Base-by-base conservation (phyloP, 2,888 invertebrate species). In the Epistrophe eligans region DNA sequence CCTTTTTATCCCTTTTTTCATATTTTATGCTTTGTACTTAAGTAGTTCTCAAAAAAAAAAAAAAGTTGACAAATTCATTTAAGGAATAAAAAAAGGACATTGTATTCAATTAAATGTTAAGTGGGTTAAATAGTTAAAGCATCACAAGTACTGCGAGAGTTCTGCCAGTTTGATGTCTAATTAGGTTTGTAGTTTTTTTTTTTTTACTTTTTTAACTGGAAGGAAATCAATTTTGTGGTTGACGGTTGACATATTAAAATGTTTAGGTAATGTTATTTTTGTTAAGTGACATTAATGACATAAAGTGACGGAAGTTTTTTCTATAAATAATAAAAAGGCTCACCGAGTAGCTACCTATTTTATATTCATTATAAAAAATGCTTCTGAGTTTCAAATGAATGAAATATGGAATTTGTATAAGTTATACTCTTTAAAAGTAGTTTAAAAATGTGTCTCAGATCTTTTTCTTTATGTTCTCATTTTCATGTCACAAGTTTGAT, bases 41-140 rank as follows among this genome's bases (percentile, higher is more conserved):
- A 17, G 32, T 48, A 24, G 9, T 40, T 70, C 38, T 45, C 10
- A 32, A 32, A 17, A 1, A 19, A 17, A 1, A 19, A 7, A 38
- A 40, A 19, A 19, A 72, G 87, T 87, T 87, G 87, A 87, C 87
- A 83, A 83, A 79, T 83, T 79, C 71, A 83, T 87, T 82, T 76
- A 62, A 58, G 32, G 79, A 60, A 76, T 24, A 35, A 64, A 72
- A 82, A 76, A 79, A 79, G 82, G 74, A 82, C 72, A 85, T 77
- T 85, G 81, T 81, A 50, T 48, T 35, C 70, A 76, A 35, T 35
- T 77, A 70, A 85, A 82, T 76, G 79, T 70, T 73, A 77, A 85
- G 85, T 81, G 32, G 58, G 58, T 24, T 74, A 55, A 66, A 48
- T 55, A 50, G 13, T 74, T 48, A 67, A 52, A 35, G 72, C 64